phyloP scores from a whole-genome alignment of 2,797 vertebrate genomes.

The Morus bassanus region DNA sequence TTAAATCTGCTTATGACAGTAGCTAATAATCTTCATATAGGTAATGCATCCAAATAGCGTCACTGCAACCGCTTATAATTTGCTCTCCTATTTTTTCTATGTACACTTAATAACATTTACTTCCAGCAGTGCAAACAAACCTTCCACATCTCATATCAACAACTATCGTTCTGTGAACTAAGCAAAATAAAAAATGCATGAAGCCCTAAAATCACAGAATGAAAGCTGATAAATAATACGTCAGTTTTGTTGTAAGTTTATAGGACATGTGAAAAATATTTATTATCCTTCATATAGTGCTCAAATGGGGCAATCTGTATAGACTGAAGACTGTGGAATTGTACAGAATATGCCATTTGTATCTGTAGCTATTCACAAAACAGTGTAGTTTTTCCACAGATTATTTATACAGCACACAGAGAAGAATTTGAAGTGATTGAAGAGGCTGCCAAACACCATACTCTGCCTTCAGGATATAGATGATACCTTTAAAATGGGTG shows the following conservation, averaged over 20 bases:
- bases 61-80: background rate
- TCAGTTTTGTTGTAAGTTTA: constrained; percentile 3
- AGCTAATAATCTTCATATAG: constrained; percentile 7
- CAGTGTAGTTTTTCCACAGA: constrained; percentile 12
- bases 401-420: constrained; percentile 50
- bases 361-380: constrained; percentile 16
- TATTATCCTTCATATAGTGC: background rate
- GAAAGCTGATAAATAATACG: constrained; percentile 9
- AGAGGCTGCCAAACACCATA: constrained; percentile 40
- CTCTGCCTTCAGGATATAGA: constrained; percentile 55
- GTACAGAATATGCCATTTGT: background rate
- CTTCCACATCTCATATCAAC: background rate
- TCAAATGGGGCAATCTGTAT: background rate
- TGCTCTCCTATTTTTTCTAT: background rate
- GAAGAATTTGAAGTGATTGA: constrained; percentile 59
- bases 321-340: background rate
- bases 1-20: background rate
- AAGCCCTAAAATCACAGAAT: constrained; percentile 4
- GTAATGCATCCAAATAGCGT: background rate
- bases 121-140: background rate
- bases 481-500: constrained; percentile 54
- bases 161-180: background rate
- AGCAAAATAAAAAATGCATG: constrained; percentile 16
- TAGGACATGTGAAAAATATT: background rate
- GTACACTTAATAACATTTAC: background rate